phyloP scores from a whole-genome alignment of 1,140 invertebrate genomes.

The Diorhabda carinulata region DNA sequence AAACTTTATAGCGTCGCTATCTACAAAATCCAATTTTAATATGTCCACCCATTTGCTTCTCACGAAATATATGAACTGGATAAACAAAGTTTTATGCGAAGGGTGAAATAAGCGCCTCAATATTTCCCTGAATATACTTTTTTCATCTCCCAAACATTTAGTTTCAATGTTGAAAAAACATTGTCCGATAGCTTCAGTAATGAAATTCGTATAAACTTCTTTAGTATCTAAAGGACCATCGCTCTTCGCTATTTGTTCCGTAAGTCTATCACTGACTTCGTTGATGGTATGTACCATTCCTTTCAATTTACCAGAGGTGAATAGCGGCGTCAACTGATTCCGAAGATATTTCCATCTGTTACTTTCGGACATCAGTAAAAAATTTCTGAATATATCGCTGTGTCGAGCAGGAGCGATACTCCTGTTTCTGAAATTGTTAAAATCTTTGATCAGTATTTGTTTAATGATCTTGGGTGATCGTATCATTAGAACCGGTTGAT shows the following conservation, averaged over 20 bases:
- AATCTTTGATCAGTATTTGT: conserved; percentile 50
- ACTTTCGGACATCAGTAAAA: conserved; percentile 40
- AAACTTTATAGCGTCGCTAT: too few relatives aligned
- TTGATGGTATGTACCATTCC: conserved; percentile 46
- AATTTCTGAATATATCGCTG: conserved; percentile 47
- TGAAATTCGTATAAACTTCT: conserved; percentile 46
- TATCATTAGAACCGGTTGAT: conserved; percentile 38
- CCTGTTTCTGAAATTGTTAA: conserved; percentile 52
- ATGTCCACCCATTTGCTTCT: not conserved
- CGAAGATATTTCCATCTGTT: conserved; percentile 47
- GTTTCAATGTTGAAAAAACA: conserved; percentile 50
- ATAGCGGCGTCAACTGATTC: conserved; percentile 43
- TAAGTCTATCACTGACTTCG: conserved; percentile 28
- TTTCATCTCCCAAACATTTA: conserved; percentile 45
- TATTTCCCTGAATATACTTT: conserved; percentile 43
- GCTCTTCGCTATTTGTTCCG: conserved; percentile 17
- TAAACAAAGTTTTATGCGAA: not conserved
- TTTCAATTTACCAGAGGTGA: conserved; percentile 48
- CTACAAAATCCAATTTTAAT: conserved; percentile 1
- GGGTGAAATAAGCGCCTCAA: conserved; percentile 29
- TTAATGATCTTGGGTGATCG: conserved; percentile 51
- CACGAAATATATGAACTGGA: conserved; percentile 9
- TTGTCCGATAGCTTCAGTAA: conserved; percentile 51
- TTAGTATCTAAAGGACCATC: conserved; percentile 30
- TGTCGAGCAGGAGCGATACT: conserved; percentile 48